phyloP scores from a whole-genome alignment of 92 coral and sea anemone species.

The Diadumene lineata region DNA sequence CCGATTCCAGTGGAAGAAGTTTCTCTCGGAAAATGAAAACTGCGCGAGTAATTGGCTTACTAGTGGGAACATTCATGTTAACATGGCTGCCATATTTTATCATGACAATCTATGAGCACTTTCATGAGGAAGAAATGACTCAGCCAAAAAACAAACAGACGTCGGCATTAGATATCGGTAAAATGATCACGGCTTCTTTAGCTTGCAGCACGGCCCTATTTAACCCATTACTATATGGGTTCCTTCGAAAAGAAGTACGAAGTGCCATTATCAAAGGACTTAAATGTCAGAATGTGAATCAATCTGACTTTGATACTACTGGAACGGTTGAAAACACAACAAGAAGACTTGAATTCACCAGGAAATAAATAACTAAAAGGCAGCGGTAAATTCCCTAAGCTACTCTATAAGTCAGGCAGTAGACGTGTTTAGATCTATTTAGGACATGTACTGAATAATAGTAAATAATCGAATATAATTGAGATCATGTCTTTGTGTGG shows the following conservation, averaged over 20 bases:
- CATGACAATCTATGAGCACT: constrained; percentile 60
- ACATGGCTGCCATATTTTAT: constrained; percentile 90
- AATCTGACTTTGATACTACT: constrained; percentile 34
- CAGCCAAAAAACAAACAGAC: not conserved
- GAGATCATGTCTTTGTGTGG: no score
- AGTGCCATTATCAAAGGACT: constrained; percentile 57
- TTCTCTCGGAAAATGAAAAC: constrained; percentile 78
- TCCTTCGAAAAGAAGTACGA: constrained; percentile 84
- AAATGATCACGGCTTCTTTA: constrained; percentile 48
- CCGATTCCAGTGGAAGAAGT: constrained; percentile 27
- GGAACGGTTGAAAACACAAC: constrained; percentile 15
- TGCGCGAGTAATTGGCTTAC: constrained; percentile 67
- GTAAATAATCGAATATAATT: no score
- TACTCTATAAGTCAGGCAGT: no score
- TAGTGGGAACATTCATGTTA: constrained; percentile 85
- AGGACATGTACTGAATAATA: no score
- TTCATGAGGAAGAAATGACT: not conserved
- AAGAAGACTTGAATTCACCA: constrained; percentile 4
- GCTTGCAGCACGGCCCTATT: constrained; percentile 82
- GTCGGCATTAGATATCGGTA: constrained; percentile 19
- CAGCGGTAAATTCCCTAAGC: no score
- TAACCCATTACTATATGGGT: constrained; percentile 86
- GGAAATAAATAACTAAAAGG: constrained; percentile 1
- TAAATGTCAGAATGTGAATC: constrained; percentile 72
- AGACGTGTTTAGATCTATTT: no score